A percentile compares a stretch with the other conserved stretches of the same genome.
Conservation (phyloP, 2,113 vertebrate genomes). For the Sialia sialis region DNA sequence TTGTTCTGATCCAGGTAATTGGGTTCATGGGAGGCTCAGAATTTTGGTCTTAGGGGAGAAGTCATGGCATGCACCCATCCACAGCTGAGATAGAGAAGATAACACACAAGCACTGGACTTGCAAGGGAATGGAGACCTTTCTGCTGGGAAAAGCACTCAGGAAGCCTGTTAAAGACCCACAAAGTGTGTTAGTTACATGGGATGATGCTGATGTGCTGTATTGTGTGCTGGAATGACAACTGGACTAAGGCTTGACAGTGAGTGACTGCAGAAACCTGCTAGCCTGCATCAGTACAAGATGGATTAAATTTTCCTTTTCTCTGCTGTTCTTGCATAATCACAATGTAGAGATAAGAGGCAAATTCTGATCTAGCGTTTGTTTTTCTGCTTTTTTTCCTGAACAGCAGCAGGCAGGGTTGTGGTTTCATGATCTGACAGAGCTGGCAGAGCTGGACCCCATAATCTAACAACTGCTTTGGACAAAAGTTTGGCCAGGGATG, state of each 20-base stretch:
- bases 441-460: not conserved
- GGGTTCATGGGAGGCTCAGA: not conserved
- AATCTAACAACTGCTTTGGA: not conserved
- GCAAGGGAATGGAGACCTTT: not conserved
- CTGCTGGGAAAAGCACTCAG: not conserved
- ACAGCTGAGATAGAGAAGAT: accelerated
- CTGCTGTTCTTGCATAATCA: not conserved
- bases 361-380: accelerated
- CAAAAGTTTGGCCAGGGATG: accelerated
- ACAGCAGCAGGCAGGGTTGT: not conserved
- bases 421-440: not conserved
- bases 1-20: not conserved
- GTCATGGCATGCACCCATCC: not conserved
- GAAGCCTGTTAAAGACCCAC: not conserved
- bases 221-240: not conserved
- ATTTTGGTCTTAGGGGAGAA: not conserved
- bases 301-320: not conserved
- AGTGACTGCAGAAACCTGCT: not conserved
- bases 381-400: not conserved
- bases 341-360: not conserved
- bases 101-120: not conserved
- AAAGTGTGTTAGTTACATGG: not conserved
- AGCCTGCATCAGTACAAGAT: not conserved
- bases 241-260: not conserved
- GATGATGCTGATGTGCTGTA: accelerated